Base-by-base conservation (phyloP, 2,797 vertebrate species). In the Eleutherodactylus coqui region DNA sequence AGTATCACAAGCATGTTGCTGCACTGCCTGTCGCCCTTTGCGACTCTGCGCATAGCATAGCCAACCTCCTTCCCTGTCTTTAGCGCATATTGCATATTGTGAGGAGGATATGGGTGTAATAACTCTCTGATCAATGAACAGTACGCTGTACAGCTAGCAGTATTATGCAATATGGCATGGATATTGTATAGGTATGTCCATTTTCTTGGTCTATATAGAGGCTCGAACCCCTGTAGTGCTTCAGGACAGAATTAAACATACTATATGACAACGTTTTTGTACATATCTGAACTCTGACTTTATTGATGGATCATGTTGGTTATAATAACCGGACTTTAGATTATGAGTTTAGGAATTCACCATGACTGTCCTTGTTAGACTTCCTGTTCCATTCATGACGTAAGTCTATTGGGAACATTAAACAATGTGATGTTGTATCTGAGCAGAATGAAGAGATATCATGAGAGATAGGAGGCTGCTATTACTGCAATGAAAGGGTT, bases 341-440 rank as follows among this genome's bases (percentile, higher is more conserved):
- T 45, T 29, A 62, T 16, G 17, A 4, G n/a, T n/a, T n/a, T n/a
- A 78, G 77, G 58, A 29, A 79, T 64, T 79, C 49, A 69, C 41
- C 17, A 32, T 16, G 14, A 51, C 27, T 36, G 13, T 47, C 41
- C 29, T 14, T 67, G 29, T 1, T n/a, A n/a, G 27, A 41, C 36
- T 49, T 67, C 27, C 60, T 67, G 78, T 27, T 79, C 41, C 55
- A 62, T 64, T 67, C 27, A 47, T 34, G 29, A 10, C 9, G 29
- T 10, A 27, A 49, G 38, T 43, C 76, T 60, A 14, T 17, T 79
- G 53, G 36, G 36, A 43, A 3, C 4, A 49, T 67, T 16, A 67
- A 34, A 67, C 43, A 80, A 62, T 80, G 45, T 0, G 1, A 47
- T 34, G 78, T 27, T 58, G 36, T 62, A 73, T 79, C 36, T 29